Base-by-base conservation (phyloP, 2,888 invertebrate species). In the Cephus runcator region DNA sequence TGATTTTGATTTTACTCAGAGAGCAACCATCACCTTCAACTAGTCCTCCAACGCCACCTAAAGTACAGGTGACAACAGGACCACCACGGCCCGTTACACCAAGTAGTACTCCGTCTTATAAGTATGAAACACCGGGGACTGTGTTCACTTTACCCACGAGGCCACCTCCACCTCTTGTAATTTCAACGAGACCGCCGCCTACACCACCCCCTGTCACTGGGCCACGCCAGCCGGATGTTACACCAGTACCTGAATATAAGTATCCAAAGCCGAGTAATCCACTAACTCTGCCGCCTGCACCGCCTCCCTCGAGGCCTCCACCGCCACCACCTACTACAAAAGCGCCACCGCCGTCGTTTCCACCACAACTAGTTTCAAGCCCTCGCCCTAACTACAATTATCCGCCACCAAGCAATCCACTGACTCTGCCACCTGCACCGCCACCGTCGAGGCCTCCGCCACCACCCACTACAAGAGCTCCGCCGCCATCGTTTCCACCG, bases 401-500 rank as follows among this genome's bases (percentile, higher is more conserved):
- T 12, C 79, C 79, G 30, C 73, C 79, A 33, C 80, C 81, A 34
- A 80, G 77, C 15, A 76, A 79, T 31, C 81, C 83, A 30, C 69
- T 80, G 1, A 73, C 76, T 71, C 76, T 34, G 76, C 78, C 12
- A 15, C 56, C 34, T 34, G 23, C 76, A 30, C 92, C 92, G 23
- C 92, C 92, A 79, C 92, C 92, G 34, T 91, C 90, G 83, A 88
- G 92, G 15, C 93, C 92, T 0, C 92, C 92, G 1, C 76, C 33
- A 23, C 36, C 34, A 3, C 69, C 78, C 11, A 34, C 79, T 30
- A 74, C 78, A 4, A 75, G 76, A 33, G 79, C 83, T 0, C 88
- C 89, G 6, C 87, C 84, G 31, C 75, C 81, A 69, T 75, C 80
- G 15, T 76, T 81, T 71, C 77, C 34, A 71, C 81, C 79, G 23